Evolutionary conservation across 2,888 invertebrate species (phyloP), one percentile per base, ranked within the genome.

Genomic region (Trilocha varians): DNA sequence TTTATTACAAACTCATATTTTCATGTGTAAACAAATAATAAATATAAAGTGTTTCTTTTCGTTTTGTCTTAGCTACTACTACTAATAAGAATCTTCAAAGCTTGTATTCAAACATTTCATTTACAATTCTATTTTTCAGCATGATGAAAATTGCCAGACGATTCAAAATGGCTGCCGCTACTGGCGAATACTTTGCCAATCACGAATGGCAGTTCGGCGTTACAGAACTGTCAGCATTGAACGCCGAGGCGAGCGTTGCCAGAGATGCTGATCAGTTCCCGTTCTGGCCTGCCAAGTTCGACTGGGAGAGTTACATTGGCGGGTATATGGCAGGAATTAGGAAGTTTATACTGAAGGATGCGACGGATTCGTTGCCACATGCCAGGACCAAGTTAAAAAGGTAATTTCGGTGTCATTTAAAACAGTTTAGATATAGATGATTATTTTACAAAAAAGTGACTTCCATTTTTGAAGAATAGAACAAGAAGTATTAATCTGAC

Each of bases 101-200:
- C n/a, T n/a, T n/a, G n/a, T n/a, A n/a, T n/a, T n/a, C n/a, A n/a
- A n/a, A n/a, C n/a, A n/a, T 15, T 37, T 14, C 42, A 8, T 11
- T 8, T 3, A 5, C 25, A 2, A 2, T 25, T 11, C 2, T 9
- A 25, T 9, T 25, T 73, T 77, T 13, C 69, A 95, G 95, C 51
- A 95, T 96, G 91, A 88, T 96, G 73, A 94, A 92, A 62, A 88
- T 95, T 1, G 93, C 94, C n/a, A 89, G 89, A 41, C 91, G 93
- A 47, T 91, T 96, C 68, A 91, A 93, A 57, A 88, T 90, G 62
- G 93, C 95, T 0, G 90, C 94, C 0, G 88, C 90, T 13, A 91
- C 91, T 0, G 92, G 96, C 0, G 91, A 93, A 63, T 97, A 93
- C 67, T 97, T 97, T 66, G 93, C 95, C 0, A 88, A 91, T 16